These are phyloP conservation scores for Apis mellifera DNA, from an alignment of 1,140 invertebrate genomes.

Conservation along the genomic window Amel_HAv3.1 CM009932.2:3127001-3127500, in stretches of 20 bases:
- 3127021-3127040: too few relatives aligned
- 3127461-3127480: not conserved
- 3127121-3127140: not conserved
- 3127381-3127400: conserved; percentile 24
- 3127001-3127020: too few relatives aligned
- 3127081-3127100: too few relatives aligned
- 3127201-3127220: too few relatives aligned
- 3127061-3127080: too few relatives aligned
- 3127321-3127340: conserved; percentile 12
- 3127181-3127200: not conserved
- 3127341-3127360: conserved; percentile 17
- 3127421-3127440: conserved; percentile 7
- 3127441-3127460: not conserved
- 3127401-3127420: conserved; percentile 20
- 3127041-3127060: too few relatives aligned
- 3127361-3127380: conserved; percentile 43
- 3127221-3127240: conserved; percentile 6
- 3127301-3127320: conserved; percentile 29
- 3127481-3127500: not conserved
- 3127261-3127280: not conserved
- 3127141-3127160: not conserved
- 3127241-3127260: not conserved
- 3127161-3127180: not conserved
- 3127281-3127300: conserved; percentile 8
- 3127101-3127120: not conserved